Conservation (phyloP, 2,113 vertebrate species). For the Pedionomus torquatus region DNA sequence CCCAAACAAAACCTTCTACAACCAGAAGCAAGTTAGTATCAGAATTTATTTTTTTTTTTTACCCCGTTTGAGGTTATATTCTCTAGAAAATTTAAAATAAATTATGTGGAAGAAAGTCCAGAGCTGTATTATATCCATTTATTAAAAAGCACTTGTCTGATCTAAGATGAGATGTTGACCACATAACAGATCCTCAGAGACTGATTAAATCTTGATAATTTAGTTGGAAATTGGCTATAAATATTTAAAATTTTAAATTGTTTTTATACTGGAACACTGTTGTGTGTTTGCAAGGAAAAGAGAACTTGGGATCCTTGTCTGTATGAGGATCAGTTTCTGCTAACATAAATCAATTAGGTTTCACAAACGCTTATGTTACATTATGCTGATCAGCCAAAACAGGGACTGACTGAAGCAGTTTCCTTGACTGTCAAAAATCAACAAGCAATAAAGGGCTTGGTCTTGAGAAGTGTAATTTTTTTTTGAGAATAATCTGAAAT, state of each 20-base stretch:
- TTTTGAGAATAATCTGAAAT: not conserved
- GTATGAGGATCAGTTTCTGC: not conserved
- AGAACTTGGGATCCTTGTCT: not conserved
- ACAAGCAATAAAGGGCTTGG: not conserved
- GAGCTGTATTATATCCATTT: not conserved
- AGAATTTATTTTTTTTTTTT: not conserved
- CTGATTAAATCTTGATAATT: not conserved
- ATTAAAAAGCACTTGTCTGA: not conserved
- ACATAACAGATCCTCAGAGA: not conserved
- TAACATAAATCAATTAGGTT: not conserved
- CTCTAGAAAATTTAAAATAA: not conserved
- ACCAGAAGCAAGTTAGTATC: not conserved
- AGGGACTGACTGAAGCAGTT: not conserved
- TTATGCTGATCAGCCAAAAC: not conserved
- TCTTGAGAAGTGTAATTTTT: not conserved
- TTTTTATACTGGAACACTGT: not conserved
- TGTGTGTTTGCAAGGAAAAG: not conserved
- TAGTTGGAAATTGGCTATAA: not conserved
- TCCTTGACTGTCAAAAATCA: not conserved
- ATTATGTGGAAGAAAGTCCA: not conserved
- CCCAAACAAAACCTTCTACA: not conserved
- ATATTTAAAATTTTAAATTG: not conserved
- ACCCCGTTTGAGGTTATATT: not conserved
- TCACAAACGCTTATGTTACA: not conserved
- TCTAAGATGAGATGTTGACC: not conserved